phyloP scores from a whole-genome alignment of 2,888 invertebrate genomes.

The Drosophila tanythrix region DNA sequence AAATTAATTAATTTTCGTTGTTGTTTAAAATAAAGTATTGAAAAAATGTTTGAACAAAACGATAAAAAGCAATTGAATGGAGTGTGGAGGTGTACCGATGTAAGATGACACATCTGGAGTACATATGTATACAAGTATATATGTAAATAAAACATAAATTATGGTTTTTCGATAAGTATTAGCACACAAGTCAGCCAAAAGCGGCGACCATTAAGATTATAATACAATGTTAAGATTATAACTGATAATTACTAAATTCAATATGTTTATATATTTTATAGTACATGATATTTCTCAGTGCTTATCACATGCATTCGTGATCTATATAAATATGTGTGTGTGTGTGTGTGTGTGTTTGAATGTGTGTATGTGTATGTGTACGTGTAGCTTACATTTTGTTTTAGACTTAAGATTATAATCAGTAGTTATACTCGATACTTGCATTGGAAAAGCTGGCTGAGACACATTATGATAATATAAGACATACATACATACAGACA shows the following conservation, averaged over 20 bases:
- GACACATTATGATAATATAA: slow-evolving; percentile 33
- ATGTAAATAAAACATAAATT: slow-evolving; percentile 45
- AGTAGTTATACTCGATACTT: slow-evolving; percentile 28
- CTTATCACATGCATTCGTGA: slow-evolving; percentile 46
- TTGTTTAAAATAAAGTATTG: slow-evolving; percentile 17
- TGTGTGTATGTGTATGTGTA: slow-evolving; percentile 21
- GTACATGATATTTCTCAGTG: slow-evolving; percentile 52
- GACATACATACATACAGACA: not conserved
- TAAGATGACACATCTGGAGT: slow-evolving; percentile 21
- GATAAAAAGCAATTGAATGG: slow-evolving; percentile 26
- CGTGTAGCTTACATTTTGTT: slow-evolving; percentile 49
- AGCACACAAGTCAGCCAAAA: slow-evolving; percentile 40
- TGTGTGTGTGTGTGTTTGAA: slow-evolving; percentile 26
- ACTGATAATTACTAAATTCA: slow-evolving; percentile 46
- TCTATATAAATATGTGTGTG: slow-evolving; percentile 17
- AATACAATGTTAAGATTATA: slow-evolving; percentile 44
- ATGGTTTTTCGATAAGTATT: slow-evolving; percentile 34
- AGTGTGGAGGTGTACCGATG: slow-evolving; percentile 21
- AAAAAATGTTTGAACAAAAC: slow-evolving; percentile 35
- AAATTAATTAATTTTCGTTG: slow-evolving; percentile 26
- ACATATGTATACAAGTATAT: not conserved
- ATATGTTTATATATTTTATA: slow-evolving; percentile 24
- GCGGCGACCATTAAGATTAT: slow-evolving; percentile 35
- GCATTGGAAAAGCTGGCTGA: slow-evolving; percentile 25
- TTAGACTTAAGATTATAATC: slow-evolving; percentile 41